These are phyloP conservation scores for Neosilurus hyrtlii DNA, from an alignment of 2,797 vertebrate species.

Conservation along the genomic window DNA sequence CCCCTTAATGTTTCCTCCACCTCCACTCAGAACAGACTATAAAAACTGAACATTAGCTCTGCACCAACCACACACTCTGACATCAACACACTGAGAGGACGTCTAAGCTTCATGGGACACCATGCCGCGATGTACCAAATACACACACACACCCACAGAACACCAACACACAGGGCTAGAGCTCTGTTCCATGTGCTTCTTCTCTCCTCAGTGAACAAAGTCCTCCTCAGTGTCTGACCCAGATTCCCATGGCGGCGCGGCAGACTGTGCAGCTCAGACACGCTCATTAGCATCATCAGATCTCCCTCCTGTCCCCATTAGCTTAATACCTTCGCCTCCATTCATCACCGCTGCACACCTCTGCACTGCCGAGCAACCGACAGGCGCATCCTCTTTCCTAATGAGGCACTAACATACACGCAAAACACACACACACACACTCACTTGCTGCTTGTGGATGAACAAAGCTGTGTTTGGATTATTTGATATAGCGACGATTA, in stretches of 20 bases:
- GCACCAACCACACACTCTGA: background rate
- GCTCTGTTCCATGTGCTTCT: conserved; percentile 53
- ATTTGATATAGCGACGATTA: background rate
- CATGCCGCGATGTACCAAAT: background rate
- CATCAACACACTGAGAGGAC: background rate
- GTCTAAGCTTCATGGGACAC: conserved; percentile 4
- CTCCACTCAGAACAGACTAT: background rate
- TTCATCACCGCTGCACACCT: conserved; percentile 37
- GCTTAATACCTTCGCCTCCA: conserved; percentile 26
- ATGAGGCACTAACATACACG: conserved; percentile 14
- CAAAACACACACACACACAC: conserved; percentile 11
- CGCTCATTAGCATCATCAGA: conserved; percentile 51
- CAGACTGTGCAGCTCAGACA: conserved; percentile 37
- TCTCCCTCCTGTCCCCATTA: conserved; percentile 45
- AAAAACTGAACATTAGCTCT: background rate
- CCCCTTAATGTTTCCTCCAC: background rate
- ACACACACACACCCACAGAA: conserved; percentile 36
- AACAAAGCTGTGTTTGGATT: conserved; percentile 7
- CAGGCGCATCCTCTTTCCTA: conserved; percentile 19
- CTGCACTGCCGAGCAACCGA: conserved; percentile 1
- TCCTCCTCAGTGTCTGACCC: conserved; percentile 61
- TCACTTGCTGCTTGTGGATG: background rate
- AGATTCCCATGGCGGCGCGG: conserved; percentile 57
- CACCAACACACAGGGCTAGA: conserved; percentile 46
- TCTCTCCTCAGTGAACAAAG: conserved; percentile 58